Evolutionary conservation across 2,888 invertebrate species (phyloP), one percentile per base, ranked within the genome.

Genomic region (Mycogona germanica): DNA sequence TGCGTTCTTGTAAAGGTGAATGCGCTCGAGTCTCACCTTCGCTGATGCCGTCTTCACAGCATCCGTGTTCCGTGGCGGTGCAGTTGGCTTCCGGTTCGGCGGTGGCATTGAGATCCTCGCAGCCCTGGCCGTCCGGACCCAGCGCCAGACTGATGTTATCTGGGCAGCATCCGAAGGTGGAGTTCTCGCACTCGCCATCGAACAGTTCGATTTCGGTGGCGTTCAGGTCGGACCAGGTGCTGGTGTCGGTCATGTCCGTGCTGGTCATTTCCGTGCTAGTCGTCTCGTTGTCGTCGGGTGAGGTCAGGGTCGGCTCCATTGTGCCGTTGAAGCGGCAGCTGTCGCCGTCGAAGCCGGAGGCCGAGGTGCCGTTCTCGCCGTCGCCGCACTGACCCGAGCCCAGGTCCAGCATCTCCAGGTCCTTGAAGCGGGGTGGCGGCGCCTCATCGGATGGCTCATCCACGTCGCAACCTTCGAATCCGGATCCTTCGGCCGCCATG

Each of bases 1-100:
- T n/a, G n/a, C n/a, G n/a, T n/a, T n/a, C n/a, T n/a, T n/a, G n/a
- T n/a, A n/a, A n/a, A n/a, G n/a, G n/a, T n/a, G n/a, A n/a, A n/a
- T n/a, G n/a, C n/a, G n/a, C n/a, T n/a, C n/a, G 12, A 3, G n/a
- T 40, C 53, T 29, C 47, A 28, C 53, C 38, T 23, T 65, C 40
- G 9, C 78, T 80, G 59, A 76, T 70, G 6, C 76, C 76, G 66
- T 85, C 84, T 26, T 76, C 76, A 63, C 87, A 87, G 65, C 87
- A 87, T 21, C 84, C 84, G 64, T 69, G 75, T 63, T 76, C 73
- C 23, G 72, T 65, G n/a, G 61, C 65, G 46, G 64, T 64, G 60
- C 71, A 71, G 25, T 59, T 42, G 29, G 57, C 51, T 4, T 32
- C 52, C 7, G 32, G 32, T 12, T 12, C 40, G 21, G 38, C 25